A percentile compares a stretch with the other conserved stretches of the same genome.
Conservation (phyloP, 2,797 vertebrate species). For the Myotis myotis region DNA sequence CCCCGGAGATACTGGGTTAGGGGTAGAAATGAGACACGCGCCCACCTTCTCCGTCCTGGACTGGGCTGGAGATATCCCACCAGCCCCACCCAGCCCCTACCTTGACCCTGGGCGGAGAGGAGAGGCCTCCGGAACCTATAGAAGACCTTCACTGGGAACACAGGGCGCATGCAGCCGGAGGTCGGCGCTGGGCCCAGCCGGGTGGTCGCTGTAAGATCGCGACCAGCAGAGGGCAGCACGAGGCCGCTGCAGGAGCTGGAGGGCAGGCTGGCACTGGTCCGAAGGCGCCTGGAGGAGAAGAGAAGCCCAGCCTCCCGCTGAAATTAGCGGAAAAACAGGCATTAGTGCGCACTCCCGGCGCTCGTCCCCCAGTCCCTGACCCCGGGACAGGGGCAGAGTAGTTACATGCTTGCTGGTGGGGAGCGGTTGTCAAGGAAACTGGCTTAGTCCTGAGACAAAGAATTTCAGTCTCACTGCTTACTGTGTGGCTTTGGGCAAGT, state of each 20-base stretch:
- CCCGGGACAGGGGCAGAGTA: not conserved
- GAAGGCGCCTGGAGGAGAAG: rapidly evolving
- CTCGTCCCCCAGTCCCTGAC: not conserved
- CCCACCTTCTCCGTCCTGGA: not conserved
- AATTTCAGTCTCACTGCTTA: not conserved
- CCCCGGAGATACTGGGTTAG: not conserved
- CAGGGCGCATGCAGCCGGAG: not conserved
- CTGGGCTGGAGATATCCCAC: too few relatives aligned
- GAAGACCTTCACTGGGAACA: rapidly evolving
- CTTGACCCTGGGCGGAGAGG: rapidly evolving
- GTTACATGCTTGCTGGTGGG: not conserved
- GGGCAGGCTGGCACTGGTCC: rapidly evolving
- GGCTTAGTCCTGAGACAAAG: not conserved
- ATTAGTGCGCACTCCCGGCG: not conserved
- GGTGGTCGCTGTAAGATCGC: rapidly evolving
- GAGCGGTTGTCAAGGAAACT: not conserved
- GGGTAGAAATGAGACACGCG: not conserved
- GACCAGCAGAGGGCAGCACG: slow-evolving; percentile 41
- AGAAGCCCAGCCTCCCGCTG: rapidly evolving
- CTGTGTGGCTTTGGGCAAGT: not conserved
- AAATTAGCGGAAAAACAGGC: not conserved
- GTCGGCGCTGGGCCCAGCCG: rapidly evolving
- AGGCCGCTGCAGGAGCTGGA: not conserved
- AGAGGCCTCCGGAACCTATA: rapidly evolving
- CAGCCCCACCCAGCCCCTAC: rapidly evolving